phyloP scores from a whole-genome alignment of 2,113 vertebrate species.

The Bufo bufo region DNA sequence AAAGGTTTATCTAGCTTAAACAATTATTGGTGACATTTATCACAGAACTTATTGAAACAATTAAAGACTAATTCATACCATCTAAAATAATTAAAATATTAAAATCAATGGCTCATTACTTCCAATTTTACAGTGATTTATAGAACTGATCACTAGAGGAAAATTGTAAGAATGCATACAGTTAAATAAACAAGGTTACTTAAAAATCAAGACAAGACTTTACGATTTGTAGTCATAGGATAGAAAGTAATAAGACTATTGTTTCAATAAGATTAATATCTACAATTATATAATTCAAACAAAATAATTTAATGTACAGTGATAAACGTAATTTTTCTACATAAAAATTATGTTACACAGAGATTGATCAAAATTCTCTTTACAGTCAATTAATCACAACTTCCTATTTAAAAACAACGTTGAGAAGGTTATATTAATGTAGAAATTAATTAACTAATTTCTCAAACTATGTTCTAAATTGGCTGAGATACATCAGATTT shows the following conservation, averaged over 20 bases:
- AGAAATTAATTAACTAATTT: conserved; percentile 76
- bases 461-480: conserved; percentile 66
- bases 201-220: conserved; percentile 59
- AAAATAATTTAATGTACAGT: conserved; percentile 68
- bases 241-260: conserved; percentile 67
- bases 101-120: conserved; percentile 82
- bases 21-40: conserved; percentile 78
- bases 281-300: conserved; percentile 71
- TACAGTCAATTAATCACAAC: conserved; percentile 72
- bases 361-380: conserved; percentile 74
- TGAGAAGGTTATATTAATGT: conserved; percentile 71
- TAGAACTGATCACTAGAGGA: conserved; percentile 68
- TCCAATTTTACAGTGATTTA: conserved; percentile 77
- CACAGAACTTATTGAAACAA: conserved; percentile 78
- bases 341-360: conserved; percentile 64
- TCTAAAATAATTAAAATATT: conserved; percentile 84
- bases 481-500: conserved; percentile 67
- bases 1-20: conserved; percentile 78
- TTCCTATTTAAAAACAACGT: conserved; percentile 72
- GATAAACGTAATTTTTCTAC: conserved; percentile 63
- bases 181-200: conserved; percentile 41
- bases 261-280: conserved; percentile 74
- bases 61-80: conserved; percentile 83
- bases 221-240: conserved; percentile 65
- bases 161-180: not conserved